Conservation (phyloP, 2,888 invertebrate species). For the Embidobia sp. region DNA sequence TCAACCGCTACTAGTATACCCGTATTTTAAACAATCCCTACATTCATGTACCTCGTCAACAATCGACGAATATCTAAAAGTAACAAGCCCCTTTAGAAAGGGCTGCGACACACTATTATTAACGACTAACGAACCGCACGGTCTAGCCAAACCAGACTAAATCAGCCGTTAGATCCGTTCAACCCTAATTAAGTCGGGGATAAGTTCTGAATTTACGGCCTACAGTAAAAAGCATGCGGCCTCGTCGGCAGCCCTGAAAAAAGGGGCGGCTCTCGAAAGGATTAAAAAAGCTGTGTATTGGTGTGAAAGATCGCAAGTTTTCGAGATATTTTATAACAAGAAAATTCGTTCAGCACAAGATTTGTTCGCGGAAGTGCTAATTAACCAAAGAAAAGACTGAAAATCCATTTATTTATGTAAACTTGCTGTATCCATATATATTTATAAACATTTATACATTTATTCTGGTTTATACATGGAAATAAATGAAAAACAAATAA, state of each 20-base stretch:
- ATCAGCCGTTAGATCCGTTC: not conserved
- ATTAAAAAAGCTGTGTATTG: conserved; percentile 8
- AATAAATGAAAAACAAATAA: no score
- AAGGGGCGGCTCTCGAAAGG: not conserved
- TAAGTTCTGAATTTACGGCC: not conserved
- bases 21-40: not conserved
- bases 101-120: not conserved
- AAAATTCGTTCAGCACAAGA: not conserved
- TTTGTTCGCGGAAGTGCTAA: not conserved
- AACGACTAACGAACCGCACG: not conserved
- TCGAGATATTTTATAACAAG: not conserved
- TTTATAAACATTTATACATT: no score
- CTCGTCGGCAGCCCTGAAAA: conserved; percentile 4
- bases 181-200: not conserved
- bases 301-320: not conserved
- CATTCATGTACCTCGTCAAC: not conserved
- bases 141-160: not conserved
- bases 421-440: no score
- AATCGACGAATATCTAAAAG: not conserved
- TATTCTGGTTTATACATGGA: no score
- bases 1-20: conserved; percentile 12
- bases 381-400: not conserved
- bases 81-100: not conserved
- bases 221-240: conserved; percentile 1
- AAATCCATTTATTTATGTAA: no score